Evolutionary conservation across 2,888 invertebrate genomes (phyloP).

Genomic region (Euzetes globulus): DNA sequence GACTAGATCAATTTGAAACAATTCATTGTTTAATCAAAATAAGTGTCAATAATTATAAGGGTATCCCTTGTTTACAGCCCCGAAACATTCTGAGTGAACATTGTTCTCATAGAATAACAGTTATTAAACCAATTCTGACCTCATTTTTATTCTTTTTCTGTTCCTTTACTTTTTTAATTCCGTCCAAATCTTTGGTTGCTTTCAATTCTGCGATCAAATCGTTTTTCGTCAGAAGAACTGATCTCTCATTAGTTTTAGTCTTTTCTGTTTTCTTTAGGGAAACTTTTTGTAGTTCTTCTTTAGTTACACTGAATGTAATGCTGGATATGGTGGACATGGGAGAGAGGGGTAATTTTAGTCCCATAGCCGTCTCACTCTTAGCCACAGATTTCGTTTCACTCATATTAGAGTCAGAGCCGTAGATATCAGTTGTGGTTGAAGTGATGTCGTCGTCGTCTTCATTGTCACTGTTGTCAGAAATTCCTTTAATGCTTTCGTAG

Average conservation of each 20-base stretch:
- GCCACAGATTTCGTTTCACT: constrained; percentile 32
- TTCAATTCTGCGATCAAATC: constrained; percentile 86
- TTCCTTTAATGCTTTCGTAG: constrained; percentile 26
- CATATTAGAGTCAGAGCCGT: constrained; percentile 30
- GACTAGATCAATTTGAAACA: too few species aligned
- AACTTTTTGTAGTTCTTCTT: constrained; percentile 64
- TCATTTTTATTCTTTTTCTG: constrained; percentile 78
- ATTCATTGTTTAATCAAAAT: too few species aligned
- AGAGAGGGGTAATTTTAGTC: constrained; percentile 27
- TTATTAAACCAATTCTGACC: constrained; percentile 45
- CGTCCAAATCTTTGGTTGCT: constrained; percentile 82
- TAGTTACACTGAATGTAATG: constrained; percentile 38
- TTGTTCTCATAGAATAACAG: not conserved
- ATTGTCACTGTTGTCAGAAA: constrained; percentile 23
- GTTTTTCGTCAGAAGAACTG: constrained; percentile 40
- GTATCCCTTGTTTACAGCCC: not conserved
- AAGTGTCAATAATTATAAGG: not conserved
- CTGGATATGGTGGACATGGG: constrained; percentile 34
- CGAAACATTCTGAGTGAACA: not conserved
- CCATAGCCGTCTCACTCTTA: not conserved
- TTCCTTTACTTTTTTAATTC: constrained; percentile 86
- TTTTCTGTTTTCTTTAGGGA: constrained; percentile 67
- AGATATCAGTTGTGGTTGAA: constrained; percentile 29
- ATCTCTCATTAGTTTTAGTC: constrained; percentile 45
- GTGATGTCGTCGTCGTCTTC: constrained; percentile 29